A percentile compares a stretch with the other conserved stretches of the same genome.
Evolutionary conservation across 2,888 invertebrate genomes (phyloP).

Genomic region (Ametastegia equiseti): DNA sequence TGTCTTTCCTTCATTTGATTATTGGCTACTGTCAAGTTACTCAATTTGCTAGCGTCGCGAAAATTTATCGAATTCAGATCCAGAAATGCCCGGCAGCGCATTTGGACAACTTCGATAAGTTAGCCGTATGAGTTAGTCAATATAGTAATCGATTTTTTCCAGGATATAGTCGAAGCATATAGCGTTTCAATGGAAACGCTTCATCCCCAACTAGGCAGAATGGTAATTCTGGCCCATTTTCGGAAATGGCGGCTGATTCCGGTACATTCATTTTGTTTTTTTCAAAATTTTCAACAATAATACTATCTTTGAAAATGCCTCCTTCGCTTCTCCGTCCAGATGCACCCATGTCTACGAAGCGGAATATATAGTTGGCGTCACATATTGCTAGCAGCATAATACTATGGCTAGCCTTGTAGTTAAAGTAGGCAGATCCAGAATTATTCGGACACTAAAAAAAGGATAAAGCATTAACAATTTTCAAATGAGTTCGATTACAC

Average conservation of each 20-base stretch:
- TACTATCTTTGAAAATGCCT: slow-evolving; percentile 52
- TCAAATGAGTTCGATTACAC: background rate
- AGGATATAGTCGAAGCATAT: slow-evolving; percentile 62
- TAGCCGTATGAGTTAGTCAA: too few relatives aligned
- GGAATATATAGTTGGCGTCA: slow-evolving; percentile 55
- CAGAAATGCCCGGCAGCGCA: too few relatives aligned
- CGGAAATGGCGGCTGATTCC: slow-evolving; percentile 24
- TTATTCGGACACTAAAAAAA: slow-evolving; percentile 52
- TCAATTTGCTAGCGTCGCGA: too few relatives aligned
- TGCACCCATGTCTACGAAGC: slow-evolving; percentile 53
- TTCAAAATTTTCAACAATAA: slow-evolving; percentile 57
- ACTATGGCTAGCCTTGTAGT: slow-evolving; percentile 56
- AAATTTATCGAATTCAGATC: too few relatives aligned
- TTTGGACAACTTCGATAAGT: too few relatives aligned
- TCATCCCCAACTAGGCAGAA: slow-evolving; percentile 61
- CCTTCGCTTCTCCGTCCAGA: slow-evolving; percentile 54
- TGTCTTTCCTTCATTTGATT: too few relatives aligned
- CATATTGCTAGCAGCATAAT: slow-evolving; percentile 55
- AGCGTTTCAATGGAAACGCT: slow-evolving; percentile 59
- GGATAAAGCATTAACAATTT: background rate
- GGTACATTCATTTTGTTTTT: slow-evolving; percentile 51
- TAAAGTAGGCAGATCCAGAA: slow-evolving; percentile 53
- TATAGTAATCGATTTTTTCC: slow-evolving; percentile 60
- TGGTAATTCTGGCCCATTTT: slow-evolving; percentile 51
- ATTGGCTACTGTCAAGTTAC: too few relatives aligned